phyloP scores from a whole-genome alignment of 2,797 vertebrate species.

The Gallinago solitaria region DNA sequence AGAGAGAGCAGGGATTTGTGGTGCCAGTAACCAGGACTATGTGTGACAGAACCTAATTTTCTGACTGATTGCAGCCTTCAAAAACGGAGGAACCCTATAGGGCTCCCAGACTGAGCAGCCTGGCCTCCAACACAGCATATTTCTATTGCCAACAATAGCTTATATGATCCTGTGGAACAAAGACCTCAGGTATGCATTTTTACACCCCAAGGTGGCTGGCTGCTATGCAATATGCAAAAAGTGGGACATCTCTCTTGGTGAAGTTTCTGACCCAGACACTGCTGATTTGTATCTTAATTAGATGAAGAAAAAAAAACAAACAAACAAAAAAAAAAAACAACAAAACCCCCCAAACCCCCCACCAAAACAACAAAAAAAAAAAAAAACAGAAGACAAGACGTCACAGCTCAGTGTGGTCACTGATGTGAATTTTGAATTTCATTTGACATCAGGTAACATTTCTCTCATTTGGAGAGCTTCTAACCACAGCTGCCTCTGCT shows the following conservation, averaged over 20 bases:
- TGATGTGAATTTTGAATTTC: neutral
- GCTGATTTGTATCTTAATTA: neutral
- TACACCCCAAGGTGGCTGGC: neutral
- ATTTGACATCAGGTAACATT: neutral
- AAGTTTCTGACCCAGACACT: neutral
- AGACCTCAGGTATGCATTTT: neutral
- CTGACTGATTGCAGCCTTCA: neutral
- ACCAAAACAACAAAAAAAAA: neutral
- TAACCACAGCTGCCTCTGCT: neutral
- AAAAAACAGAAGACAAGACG: neutral
- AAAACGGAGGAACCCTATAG: neutral
- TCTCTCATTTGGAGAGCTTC: neutral
- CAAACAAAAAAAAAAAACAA: neutral
- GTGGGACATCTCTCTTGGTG: neutral
- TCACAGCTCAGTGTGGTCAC: neutral
- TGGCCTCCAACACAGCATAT: neutral
- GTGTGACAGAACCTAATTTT: neutral
- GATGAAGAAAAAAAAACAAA: neutral
- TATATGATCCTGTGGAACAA: neutral
- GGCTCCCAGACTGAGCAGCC: neutral
- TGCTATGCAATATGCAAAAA: neutral
- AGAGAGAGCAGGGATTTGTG: neutral
- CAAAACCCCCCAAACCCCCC: no score
- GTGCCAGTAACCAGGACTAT: neutral
- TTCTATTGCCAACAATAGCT: neutral